A percentile compares a stretch with the other conserved stretches of the same genome.
Evolutionary conservation across 2,113 vertebrate species (phyloP).

Genomic region (Tricholaema leucomelas): DNA sequence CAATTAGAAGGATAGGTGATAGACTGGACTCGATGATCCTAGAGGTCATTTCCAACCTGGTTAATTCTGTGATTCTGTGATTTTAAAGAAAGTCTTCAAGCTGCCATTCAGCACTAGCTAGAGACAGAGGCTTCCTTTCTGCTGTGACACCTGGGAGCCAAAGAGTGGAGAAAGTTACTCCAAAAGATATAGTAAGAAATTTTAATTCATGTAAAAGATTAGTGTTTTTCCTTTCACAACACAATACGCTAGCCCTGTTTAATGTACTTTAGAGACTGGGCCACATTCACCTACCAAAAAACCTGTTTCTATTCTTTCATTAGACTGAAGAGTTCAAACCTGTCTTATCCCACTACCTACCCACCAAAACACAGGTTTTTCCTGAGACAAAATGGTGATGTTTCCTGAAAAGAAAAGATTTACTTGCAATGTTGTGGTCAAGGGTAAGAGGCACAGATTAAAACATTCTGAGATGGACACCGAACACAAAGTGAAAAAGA

Average conservation of each 20-base stretch:
- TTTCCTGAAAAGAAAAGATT: not conserved
- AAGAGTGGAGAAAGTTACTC: not conserved
- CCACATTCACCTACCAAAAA: not conserved
- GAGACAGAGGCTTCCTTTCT: not conserved
- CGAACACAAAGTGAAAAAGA: not conserved
- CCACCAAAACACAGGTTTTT: not conserved
- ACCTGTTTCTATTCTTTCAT: not conserved
- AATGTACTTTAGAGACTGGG: not conserved
- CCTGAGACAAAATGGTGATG: not conserved
- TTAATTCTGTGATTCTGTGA: no score
- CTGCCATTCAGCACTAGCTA: not conserved
- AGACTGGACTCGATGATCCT: no score
- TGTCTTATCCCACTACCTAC: not conserved
- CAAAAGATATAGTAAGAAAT: not conserved
- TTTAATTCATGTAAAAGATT: not conserved
- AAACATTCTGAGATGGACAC: not conserved
- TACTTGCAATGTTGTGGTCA: not conserved
- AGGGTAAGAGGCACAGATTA: not conserved
- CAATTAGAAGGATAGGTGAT: no score
- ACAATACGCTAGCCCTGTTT: rapidly evolving
- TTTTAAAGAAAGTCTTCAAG: not conserved
- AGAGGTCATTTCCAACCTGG: no score
- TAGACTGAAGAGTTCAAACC: not conserved
- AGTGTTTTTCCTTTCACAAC: not conserved
- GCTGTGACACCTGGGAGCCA: not conserved